phyloP scores from a whole-genome alignment of 2,888 invertebrate species.

The Oeneis ivallda region DNA sequence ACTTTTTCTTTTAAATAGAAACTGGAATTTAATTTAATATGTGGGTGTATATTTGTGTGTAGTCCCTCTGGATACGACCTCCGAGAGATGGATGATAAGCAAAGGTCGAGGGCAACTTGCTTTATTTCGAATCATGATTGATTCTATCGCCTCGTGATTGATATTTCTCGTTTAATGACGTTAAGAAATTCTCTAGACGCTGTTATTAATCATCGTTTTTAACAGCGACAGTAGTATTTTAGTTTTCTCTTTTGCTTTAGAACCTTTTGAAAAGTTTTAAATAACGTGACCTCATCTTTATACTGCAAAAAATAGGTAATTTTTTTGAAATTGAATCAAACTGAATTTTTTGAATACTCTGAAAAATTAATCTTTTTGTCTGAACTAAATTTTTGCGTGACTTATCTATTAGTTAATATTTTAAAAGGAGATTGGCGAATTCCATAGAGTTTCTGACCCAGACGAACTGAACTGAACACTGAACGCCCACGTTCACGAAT shows the following conservation, averaged over 20 bases:
- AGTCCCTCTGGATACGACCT: constrained; percentile 5
- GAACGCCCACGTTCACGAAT: no score
- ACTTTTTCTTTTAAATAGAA: no score
- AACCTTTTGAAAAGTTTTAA: neutral
- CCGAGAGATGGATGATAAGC: constrained; percentile 43
- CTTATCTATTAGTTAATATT: no score
- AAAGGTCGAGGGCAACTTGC: constrained; percentile 53
- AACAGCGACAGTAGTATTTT: constrained; percentile 7
- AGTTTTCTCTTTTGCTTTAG: constrained; percentile 12
- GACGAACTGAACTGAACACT: no score
- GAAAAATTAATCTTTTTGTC: no score
- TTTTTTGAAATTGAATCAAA: no score
- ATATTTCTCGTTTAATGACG: constrained; percentile 32
- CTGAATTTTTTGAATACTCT: no score
- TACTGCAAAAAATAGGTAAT: no score
- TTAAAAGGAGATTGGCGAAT: no score
- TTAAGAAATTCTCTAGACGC: constrained; percentile 34
- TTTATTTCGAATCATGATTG: constrained; percentile 35
- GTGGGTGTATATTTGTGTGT: neutral
- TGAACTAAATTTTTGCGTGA: no score
- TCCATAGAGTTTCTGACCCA: no score
- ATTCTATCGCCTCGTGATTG: constrained; percentile 35
- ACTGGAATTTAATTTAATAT: no score
- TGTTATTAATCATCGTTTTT: constrained; percentile 27
- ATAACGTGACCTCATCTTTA: neutral